These are phyloP conservation scores for Deroptyus accipitrinus DNA, from an alignment of 2,113 vertebrate genomes.

Conservation along the genomic window DNA sequence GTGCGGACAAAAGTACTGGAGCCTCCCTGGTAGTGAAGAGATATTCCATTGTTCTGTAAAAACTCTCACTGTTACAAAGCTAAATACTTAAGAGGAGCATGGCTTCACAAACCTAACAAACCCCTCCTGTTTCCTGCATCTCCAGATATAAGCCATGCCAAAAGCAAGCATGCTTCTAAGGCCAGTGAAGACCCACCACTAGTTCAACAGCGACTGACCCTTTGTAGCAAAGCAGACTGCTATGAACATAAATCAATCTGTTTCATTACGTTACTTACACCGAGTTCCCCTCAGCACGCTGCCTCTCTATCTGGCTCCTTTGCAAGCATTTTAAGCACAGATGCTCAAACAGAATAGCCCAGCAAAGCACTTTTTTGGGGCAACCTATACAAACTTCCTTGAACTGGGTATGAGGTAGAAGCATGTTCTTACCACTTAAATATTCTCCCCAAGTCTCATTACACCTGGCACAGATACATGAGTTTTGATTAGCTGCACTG, in stretches of 20 bases:
- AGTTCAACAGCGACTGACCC: not conserved
- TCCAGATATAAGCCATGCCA: not conserved
- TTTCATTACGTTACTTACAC: not conserved
- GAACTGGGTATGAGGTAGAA: not conserved
- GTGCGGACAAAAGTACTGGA: not conserved
- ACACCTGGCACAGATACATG: not conserved
- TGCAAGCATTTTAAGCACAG: not conserved
- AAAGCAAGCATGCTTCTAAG: not conserved
- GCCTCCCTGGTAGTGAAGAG: not conserved
- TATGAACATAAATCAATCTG: not conserved
- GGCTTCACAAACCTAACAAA: not conserved
- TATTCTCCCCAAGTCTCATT: not conserved
- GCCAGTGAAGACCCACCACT: not conserved
- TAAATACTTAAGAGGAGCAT: not conserved
- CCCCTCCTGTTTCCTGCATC: not conserved
- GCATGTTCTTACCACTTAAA: not conserved
- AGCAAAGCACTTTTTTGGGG: not conserved
- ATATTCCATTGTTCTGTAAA: not conserved
- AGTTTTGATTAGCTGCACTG: not conserved
- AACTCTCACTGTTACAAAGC: not conserved
- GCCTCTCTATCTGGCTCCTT: not conserved
- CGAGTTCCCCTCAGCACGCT: not conserved
- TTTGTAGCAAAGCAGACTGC: not conserved
- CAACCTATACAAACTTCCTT: not conserved
- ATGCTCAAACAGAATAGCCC: not conserved